Conservation (phyloP, 1,140 invertebrate species). For the Calycopis cecrops region DNA sequence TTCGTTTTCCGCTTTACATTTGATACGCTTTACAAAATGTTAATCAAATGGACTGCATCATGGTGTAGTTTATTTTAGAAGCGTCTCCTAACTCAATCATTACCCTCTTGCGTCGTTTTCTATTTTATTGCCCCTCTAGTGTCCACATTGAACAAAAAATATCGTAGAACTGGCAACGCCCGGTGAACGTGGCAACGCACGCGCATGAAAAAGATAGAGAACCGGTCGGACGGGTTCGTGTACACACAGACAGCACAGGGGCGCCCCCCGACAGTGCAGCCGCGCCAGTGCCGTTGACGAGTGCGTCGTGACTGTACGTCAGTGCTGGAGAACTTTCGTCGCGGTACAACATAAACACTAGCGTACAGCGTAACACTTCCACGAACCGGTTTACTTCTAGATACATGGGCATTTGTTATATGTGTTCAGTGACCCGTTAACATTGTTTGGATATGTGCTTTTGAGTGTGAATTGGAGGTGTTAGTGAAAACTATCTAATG, state of each 20-base stretch:
- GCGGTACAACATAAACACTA: slow-evolving; percentile 43
- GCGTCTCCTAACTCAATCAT: slow-evolving; percentile 29
- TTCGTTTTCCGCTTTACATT: background rate
- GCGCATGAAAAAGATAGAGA: slow-evolving; percentile 61
- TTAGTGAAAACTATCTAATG: slow-evolving; percentile 39
- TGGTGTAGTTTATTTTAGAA: slow-evolving; percentile 8
- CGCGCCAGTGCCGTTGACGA: slow-evolving; percentile 53
- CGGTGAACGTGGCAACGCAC: slow-evolving; percentile 57
- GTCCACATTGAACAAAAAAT: slow-evolving; percentile 67
- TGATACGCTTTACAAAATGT: background rate
- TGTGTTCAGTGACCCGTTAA: slow-evolving; percentile 48
- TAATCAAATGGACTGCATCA: background rate
- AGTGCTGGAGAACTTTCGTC: slow-evolving; percentile 21
- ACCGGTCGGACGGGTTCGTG: slow-evolving; percentile 53
- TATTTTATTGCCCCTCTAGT: slow-evolving; percentile 65
- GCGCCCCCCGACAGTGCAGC: slow-evolving; percentile 34
- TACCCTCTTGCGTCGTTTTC: slow-evolving; percentile 44
- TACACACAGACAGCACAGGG: slow-evolving; percentile 29
- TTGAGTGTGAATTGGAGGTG: slow-evolving; percentile 34
- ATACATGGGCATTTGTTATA: slow-evolving; percentile 46
- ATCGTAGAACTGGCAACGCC: slow-evolving; percentile 54
- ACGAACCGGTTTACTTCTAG: slow-evolving; percentile 54
- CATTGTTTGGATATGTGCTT: slow-evolving; percentile 31
- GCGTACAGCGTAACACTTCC: slow-evolving; percentile 43
- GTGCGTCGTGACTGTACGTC: slow-evolving; percentile 41